A percentile compares a stretch with the other conserved stretches of the same genome.
These are phyloP conservation scores for Eurytemora carolleeae DNA, from an alignment of 1,140 invertebrate genomes.

Conservation along the genomic window DNA sequence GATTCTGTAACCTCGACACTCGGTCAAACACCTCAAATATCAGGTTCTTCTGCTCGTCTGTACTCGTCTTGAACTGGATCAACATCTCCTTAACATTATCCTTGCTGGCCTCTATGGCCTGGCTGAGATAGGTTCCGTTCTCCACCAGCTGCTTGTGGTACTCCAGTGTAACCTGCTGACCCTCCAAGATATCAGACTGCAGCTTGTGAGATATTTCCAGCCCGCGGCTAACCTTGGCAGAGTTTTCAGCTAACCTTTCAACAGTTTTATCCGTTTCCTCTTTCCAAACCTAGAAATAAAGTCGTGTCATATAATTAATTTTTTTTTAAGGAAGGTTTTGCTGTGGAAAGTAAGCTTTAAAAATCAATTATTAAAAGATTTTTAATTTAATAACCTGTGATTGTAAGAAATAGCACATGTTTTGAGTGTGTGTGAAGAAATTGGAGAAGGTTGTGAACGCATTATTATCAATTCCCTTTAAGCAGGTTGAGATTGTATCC, in stretches of 20 bases:
- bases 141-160: conserved; percentile 34
- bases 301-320: no score
- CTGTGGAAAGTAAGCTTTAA: no score
- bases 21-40: conserved; percentile 37
- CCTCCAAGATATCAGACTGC: conserved; percentile 27
- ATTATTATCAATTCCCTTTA: conserved; percentile 34
- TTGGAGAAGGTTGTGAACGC: conserved; percentile 39
- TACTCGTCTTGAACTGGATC: conserved; percentile 29
- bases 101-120: conserved; percentile 25
- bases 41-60: conserved; percentile 32
- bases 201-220: conserved; percentile 28
- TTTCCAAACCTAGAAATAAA: conserved; percentile 44
- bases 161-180: conserved; percentile 34
- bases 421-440: conserved; percentile 45
- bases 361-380: no score
- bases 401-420: conserved; percentile 44
- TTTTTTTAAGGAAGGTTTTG: no score
- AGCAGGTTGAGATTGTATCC: conserved; percentile 28
- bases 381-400: no score
- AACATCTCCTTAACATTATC: conserved; percentile 30
- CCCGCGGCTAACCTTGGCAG: conserved; percentile 28
- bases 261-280: conserved; percentile 37
- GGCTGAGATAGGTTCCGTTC: conserved; percentile 28
- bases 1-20: conserved; percentile 30
- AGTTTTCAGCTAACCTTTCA: conserved; percentile 27